Conservation (phyloP, 2,113 vertebrate genomes). For the Stegostoma tigrinum region DNA sequence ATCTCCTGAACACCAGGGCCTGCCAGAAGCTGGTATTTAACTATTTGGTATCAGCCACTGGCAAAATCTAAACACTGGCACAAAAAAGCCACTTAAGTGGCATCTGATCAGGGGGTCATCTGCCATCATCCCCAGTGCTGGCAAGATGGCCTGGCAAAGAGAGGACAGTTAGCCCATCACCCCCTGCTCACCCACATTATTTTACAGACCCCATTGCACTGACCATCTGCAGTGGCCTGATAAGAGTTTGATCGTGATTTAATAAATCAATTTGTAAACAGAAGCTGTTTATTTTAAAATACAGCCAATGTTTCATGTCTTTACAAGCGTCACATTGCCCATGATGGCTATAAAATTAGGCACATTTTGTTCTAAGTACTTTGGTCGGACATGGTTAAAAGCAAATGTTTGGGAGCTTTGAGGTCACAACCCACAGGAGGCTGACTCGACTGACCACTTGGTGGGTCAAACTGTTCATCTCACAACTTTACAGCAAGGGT, state of each 20-base stretch:
- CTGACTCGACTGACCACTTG: neutral
- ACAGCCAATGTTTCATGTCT: neutral
- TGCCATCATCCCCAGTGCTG: too few relatives aligned
- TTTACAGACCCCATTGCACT: too few relatives aligned
- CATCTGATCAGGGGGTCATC: too few relatives aligned
- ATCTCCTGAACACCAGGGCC: too few relatives aligned
- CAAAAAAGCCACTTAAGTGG: too few relatives aligned
- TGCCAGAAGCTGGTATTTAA: too few relatives aligned
- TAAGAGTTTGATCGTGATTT: neutral
- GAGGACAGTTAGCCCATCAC: too few relatives aligned
- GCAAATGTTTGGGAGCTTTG: neutral
- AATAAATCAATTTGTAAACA: neutral
- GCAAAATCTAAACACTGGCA: too few relatives aligned
- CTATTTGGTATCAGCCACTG: too few relatives aligned
- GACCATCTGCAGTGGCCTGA: too few relatives aligned
- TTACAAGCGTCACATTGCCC: neutral
- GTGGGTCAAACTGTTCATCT: neutral
- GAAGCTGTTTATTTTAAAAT: neutral
- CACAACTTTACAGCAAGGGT: neutral
- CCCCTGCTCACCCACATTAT: too few relatives aligned
- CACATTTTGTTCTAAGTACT: neutral
- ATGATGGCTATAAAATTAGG: neutral
- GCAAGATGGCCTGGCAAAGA: too few relatives aligned
- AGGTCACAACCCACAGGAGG: neutral
- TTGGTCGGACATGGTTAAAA: neutral